phyloP scores from a whole-genome alignment of 2,113 vertebrate genomes.

The Peromyscus californicus region DNA sequence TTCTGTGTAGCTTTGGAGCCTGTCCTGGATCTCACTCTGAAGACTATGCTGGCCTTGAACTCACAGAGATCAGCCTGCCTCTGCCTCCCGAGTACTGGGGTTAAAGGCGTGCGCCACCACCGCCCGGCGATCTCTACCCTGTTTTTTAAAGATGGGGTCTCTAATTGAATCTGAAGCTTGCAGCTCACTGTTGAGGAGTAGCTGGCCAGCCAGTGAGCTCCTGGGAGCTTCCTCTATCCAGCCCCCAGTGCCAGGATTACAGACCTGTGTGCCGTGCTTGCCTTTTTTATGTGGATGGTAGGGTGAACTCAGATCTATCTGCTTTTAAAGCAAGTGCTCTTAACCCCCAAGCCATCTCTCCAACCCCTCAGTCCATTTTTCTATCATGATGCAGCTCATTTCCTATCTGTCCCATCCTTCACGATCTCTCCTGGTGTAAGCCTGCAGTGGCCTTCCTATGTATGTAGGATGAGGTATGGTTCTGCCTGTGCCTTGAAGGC shows the following conservation, averaged over 20 bases:
- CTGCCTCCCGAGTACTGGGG: too few relatives aligned
- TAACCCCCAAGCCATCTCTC: not conserved
- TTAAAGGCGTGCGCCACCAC: too few relatives aligned
- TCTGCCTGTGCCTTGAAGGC: conserved; percentile 1
- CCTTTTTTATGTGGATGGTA: not conserved
- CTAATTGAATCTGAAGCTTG: not conserved
- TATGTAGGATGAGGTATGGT: not conserved
- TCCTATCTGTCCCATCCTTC: not conserved
- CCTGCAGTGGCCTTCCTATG: not conserved
- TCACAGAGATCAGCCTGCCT: too few relatives aligned
- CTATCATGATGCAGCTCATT: not conserved
- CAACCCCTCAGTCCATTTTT: not conserved
- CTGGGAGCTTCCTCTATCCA: not conserved
- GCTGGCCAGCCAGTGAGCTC: not conserved
- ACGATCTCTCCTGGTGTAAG: not conserved
- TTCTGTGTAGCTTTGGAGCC: too few relatives aligned
- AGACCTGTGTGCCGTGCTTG: too few relatives aligned
- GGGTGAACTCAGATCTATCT: not conserved
- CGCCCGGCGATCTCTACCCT: too few relatives aligned
- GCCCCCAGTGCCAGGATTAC: not conserved
- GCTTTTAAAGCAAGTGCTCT: not conserved
- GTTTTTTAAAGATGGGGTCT: not conserved
- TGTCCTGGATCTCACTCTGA: too few relatives aligned
- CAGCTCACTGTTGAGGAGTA: not conserved
- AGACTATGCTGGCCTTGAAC: too few relatives aligned